Base-by-base conservation (phyloP, 2,113 vertebrate species). In the Melanerpes formicivorus region DNA sequence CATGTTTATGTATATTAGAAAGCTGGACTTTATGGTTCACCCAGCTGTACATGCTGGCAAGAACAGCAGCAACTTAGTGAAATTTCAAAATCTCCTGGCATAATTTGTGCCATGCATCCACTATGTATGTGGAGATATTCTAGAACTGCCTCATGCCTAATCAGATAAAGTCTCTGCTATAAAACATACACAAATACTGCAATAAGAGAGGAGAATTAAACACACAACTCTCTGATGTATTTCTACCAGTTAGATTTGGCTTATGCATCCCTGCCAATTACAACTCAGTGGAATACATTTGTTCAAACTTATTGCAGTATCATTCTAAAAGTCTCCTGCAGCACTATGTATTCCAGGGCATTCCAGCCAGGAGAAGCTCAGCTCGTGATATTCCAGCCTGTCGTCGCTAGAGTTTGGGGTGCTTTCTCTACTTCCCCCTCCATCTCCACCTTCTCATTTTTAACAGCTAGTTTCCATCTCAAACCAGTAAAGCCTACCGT, bases 381-480 rank as follows among this genome's bases (percentile, higher is more conserved):
- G 58, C 50, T 59, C 34, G 76, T 25, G 26, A 25, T 44, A 58
- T 80, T 69, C 75, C 67, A 67, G 7, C 18, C 32, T 52, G 48
- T 50, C 87, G 19, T 12, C 9, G 1, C 60, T 2, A 18, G 42
- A 58, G 8, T 42, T 55, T 4, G 32, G 32, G 25, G 25, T 32
- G 14, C 34, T 83, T 30, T 15, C 44, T 62, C 76, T 63, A 29
- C 60, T 56, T 30, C 46, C 55, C 34, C 72, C 66, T 83, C 30
- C 25, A 56, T 63, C 67, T 60, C 64, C 56, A 80, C 69, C 30
- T 48, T 73, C 78, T 67, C 78, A 54, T 73, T 91, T 95, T 62
- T 70, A 88, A 77, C 83, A 77, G 64, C 79, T 63, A 29, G 54
- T 93, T 90, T 90, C 80, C 66, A 52, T 54, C 67, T 18, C 84